Base-by-base conservation (phyloP, 2,888 invertebrate species). In the Cheilosia urbana region DNA sequence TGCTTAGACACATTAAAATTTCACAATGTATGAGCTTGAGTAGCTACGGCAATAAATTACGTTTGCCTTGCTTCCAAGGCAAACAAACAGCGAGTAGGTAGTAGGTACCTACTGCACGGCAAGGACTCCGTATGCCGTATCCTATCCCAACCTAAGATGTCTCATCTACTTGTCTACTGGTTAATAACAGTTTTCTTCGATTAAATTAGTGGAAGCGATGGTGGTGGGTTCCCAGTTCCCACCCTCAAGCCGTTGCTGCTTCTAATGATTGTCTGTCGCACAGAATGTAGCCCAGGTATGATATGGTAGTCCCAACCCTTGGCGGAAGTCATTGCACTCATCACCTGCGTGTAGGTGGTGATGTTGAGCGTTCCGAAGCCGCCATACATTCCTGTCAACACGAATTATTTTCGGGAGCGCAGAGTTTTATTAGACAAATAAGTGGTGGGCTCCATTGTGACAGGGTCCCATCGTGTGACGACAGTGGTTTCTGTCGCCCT, bases 1-100 rank as follows among this genome's bases (percentile, higher is more conserved):
- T 92, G 92, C 92, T 91, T 92, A 92, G 92, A 92, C 92, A 91
- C 91, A 91, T 91, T 92, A 91, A 91, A 90, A 89, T 90, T 89
- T 89, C 84, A 87, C 87, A 87, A 87, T 87, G 87, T 84, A 87
- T 81, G 81, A 85, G 81, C 85, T 76, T 76, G 85, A 85, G 81
- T 71, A 85, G 85, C 66, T 63, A 51, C 53, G 57, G 85, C 76
- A 81, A 85, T 85, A 85, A 85, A 85, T 85, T 85, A 85, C 81
- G 85, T 85, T 85, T 85, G 80, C 75, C 69, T 19, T 80, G 80
- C 75, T 84, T 80, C n/a, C 45, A 42, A 55, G 66, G 68, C 62
- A 77, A 81, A 81, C 85, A 81, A 85, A 76, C 80, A 80, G 51
- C 55, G 34, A 37, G 15, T 15, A 37, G n/a, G n/a, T n/a, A n/a